These are phyloP conservation scores for Eospalax fontanierii DNA, from an alignment of 2,797 vertebrate genomes.

Conservation along the genomic window DNA sequence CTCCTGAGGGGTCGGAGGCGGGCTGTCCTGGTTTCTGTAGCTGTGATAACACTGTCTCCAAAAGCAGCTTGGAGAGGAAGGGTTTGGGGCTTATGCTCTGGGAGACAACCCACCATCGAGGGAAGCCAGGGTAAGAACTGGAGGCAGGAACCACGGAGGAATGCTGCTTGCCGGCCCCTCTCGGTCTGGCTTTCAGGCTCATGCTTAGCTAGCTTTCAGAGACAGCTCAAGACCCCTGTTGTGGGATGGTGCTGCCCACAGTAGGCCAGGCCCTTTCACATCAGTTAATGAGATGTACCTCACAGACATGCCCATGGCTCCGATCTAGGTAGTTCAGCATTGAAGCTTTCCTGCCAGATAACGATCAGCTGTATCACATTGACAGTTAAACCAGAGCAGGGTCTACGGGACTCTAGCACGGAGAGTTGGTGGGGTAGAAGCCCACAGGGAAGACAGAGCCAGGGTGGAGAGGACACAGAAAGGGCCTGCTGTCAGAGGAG, in stretches of 20 bases:
- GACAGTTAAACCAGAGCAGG: no score
- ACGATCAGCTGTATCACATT: not conserved
- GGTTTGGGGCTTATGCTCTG: no score
- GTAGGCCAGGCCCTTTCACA: not conserved
- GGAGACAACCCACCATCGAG: no score
- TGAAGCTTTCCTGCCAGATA: not conserved
- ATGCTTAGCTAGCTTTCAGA: not conserved
- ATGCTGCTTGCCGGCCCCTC: not conserved
- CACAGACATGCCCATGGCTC: not conserved
- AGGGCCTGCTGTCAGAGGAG: not conserved
- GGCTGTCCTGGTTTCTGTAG: not conserved
- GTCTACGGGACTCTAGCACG: not conserved
- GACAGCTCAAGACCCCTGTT: not conserved
- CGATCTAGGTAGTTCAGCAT: not conserved
- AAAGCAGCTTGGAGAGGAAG: not conserved
- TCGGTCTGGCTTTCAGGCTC: not conserved
- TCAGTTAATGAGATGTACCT: not conserved
- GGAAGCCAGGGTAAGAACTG: not conserved
- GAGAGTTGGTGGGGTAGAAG: not conserved
- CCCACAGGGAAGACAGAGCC: not conserved
- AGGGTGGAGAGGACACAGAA: not conserved
- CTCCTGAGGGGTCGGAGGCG: not conserved
- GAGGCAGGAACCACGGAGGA: not conserved
- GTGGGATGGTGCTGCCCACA: no score
- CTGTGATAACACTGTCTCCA: not conserved